Evolutionary conservation across 2,113 vertebrate genomes (phyloP).

Genomic region (Cichladusa arquata): DNA sequence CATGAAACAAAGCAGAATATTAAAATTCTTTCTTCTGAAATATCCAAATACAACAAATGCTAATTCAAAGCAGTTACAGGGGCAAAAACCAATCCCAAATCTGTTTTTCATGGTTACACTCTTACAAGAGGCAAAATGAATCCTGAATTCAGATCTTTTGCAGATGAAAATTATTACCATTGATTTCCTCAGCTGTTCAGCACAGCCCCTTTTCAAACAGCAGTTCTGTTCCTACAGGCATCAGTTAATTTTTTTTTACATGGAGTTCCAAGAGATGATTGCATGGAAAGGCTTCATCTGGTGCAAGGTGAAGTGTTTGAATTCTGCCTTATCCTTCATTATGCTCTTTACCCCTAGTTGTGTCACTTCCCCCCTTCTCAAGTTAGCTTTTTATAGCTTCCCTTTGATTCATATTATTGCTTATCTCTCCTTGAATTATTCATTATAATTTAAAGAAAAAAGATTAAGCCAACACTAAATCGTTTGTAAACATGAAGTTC

Average conservation of each 20-base stretch:
- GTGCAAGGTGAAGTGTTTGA: neutral
- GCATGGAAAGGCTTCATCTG: neutral
- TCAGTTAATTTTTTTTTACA: neutral
- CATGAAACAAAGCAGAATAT: neutral
- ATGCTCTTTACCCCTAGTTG: neutral
- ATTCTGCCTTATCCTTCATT: neutral
- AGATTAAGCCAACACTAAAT: neutral
- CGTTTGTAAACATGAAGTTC: neutral
- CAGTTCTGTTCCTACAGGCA: neutral
- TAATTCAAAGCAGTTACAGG: neutral
- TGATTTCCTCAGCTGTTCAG: neutral
- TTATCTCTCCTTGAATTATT: neutral
- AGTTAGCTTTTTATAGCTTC: neutral
- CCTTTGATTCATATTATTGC: neutral
- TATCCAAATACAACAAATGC: neutral
- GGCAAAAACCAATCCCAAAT: fast-evolving
- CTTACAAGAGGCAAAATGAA: neutral
- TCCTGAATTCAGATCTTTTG: neutral
- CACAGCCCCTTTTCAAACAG: neutral
- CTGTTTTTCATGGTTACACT: neutral
- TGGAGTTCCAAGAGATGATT: neutral
- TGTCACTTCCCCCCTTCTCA: neutral
- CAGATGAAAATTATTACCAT: neutral
- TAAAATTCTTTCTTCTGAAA: neutral
- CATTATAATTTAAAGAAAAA: neutral